Conservation (phyloP, 92 coral and sea anemone genomes). For the Palythoa heliodiscus region DNA sequence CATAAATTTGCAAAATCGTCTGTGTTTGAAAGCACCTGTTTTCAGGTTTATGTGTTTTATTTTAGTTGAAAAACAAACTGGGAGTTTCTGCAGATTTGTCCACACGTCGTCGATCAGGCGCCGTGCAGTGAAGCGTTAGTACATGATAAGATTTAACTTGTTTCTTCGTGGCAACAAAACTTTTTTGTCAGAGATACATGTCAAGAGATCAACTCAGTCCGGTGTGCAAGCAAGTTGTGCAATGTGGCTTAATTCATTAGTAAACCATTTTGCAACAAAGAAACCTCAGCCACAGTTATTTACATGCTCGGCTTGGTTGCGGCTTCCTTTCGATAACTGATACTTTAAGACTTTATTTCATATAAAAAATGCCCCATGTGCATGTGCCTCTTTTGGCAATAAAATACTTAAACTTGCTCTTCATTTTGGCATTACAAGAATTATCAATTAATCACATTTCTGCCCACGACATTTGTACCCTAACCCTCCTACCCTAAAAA, state of each 20-base stretch:
- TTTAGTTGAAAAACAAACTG: neutral
- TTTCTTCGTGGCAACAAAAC: neutral
- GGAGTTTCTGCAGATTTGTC: neutral
- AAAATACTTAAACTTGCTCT: too few species aligned
- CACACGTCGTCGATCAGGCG: neutral
- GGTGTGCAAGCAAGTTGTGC: neutral
- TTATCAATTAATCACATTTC: too few species aligned
- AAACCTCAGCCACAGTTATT: neutral
- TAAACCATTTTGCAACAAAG: neutral
- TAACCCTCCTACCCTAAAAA: too few species aligned
- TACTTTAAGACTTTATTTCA: too few species aligned
- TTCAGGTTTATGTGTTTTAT: neutral
- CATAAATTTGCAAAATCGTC: neutral
- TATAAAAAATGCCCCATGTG: too few species aligned
- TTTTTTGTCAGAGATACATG: neutral
- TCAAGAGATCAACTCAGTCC: too few species aligned
- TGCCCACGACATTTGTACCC: too few species aligned
- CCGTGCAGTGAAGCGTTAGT: constrained; percentile 10
- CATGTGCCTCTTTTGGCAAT: too few species aligned
- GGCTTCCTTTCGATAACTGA: too few species aligned
- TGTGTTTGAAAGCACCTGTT: constrained; percentile 20
- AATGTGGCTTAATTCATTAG: neutral
- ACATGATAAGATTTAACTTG: neutral
- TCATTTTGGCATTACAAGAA: too few species aligned
- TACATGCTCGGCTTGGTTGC: neutral